Conservation (phyloP, 2,113 vertebrate genomes). For the Tachysurus fulvidraco region DNA sequence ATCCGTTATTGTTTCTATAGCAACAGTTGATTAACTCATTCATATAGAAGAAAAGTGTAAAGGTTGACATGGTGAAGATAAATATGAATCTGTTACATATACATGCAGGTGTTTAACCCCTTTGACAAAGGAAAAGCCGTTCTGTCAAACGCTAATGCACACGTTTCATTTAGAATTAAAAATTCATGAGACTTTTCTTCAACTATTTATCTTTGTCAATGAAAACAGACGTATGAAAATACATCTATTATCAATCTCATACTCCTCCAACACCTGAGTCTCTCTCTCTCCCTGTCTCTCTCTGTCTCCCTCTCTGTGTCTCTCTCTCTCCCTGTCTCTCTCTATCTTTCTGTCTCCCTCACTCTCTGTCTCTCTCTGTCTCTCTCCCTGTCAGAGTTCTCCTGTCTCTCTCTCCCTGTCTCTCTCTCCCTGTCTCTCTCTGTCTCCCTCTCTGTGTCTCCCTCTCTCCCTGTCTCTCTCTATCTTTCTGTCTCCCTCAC, state of each 20-base stretch:
- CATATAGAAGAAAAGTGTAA: too few relatives aligned
- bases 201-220: conserved; percentile 44
- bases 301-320: too few relatives aligned
- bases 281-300: too few relatives aligned
- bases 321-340: too few relatives aligned
- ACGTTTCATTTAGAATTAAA: conserved; percentile 44
- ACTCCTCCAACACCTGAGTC: not conserved
- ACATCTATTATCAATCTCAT: conserved; percentile 10
- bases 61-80: not conserved
- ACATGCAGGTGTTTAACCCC: conserved; percentile 27
- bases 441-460: too few relatives aligned
- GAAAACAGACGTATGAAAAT: conserved; percentile 26
- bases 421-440: too few relatives aligned
- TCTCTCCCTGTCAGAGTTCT: too few relatives aligned
- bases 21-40: not conserved
- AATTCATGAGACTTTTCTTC: conserved; percentile 41
- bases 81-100: not conserved
- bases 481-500: too few relatives aligned
- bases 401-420: too few relatives aligned
- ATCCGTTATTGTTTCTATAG: not conserved
- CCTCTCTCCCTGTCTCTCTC: too few relatives aligned
- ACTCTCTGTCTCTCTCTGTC: too few relatives aligned
- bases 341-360: too few relatives aligned
- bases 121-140: conserved; percentile 6
- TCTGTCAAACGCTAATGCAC: conserved; percentile 21